Conservation (phyloP, 2,888 invertebrate species). For the Agrotis exclamationis region DNA sequence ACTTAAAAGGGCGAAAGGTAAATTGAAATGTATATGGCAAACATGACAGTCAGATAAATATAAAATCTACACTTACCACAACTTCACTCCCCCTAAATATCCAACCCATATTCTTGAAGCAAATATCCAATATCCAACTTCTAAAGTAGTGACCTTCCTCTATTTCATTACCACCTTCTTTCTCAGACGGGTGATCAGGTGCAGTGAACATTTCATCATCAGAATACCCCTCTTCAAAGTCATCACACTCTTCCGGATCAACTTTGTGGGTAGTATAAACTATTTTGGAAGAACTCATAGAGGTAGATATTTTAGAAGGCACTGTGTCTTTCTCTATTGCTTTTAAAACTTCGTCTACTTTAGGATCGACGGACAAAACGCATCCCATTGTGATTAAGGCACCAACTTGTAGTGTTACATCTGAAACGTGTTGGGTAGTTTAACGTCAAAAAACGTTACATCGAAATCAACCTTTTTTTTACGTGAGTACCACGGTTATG, state of each 20-base stretch:
- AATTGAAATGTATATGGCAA: too few species aligned
- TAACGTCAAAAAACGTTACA: neutral
- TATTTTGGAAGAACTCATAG: slow-evolving; percentile 59
- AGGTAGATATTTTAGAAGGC: slow-evolving; percentile 68
- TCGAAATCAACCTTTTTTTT: too few species aligned
- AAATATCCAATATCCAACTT: slow-evolving; percentile 92
- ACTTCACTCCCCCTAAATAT: slow-evolving; percentile 77
- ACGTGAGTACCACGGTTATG: too few species aligned
- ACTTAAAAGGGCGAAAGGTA: too few species aligned
- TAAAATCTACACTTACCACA: slow-evolving; percentile 72
- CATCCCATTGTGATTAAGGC: slow-evolving; percentile 94
- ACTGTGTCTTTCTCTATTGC: slow-evolving; percentile 88
- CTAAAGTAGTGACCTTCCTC: slow-evolving; percentile 78
- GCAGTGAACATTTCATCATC: slow-evolving; percentile 85
- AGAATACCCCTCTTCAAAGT: slow-evolving; percentile 88
- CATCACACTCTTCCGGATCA: slow-evolving; percentile 79
- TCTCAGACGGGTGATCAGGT: slow-evolving; percentile 52
- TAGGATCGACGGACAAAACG: slow-evolving; percentile 92
- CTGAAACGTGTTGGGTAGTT: slow-evolving; percentile 76
- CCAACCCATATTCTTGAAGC: slow-evolving; percentile 91
- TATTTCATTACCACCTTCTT: slow-evolving; percentile 70
- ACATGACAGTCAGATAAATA: too few species aligned
- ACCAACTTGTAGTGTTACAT: slow-evolving; percentile 94
- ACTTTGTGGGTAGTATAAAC: slow-evolving; percentile 63
- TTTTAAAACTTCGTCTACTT: slow-evolving; percentile 92